phyloP scores from a whole-genome alignment of 2,888 invertebrate genomes.

The Peribatodes rhomboidaria region DNA sequence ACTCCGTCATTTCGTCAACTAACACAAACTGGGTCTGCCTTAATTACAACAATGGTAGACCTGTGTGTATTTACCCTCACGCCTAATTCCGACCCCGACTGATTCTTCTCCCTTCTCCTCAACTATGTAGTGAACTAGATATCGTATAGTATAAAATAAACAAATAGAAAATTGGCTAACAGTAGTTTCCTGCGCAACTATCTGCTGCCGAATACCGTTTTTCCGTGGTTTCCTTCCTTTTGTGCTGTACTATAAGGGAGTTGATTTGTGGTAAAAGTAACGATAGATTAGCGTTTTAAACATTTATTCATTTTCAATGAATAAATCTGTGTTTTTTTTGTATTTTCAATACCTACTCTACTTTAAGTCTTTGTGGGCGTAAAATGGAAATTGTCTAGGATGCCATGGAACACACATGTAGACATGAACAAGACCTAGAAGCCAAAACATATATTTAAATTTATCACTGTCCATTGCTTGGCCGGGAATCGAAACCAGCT shows the following conservation, averaged over 20 bases:
- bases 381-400: too few relatives aligned
- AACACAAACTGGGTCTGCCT: constrained; percentile 6
- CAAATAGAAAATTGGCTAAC: constrained; percentile 48
- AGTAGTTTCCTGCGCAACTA: constrained; percentile 45
- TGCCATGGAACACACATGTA: too few relatives aligned
- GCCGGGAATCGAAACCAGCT: too few relatives aligned
- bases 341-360: too few relatives aligned
- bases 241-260: constrained; percentile 36
- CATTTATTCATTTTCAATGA: constrained; percentile 21
- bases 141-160: constrained; percentile 32
- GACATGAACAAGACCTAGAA: too few relatives aligned
- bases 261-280: constrained; percentile 27
- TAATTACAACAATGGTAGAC: constrained; percentile 15
- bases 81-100: constrained; percentile 37
- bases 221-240: constrained; percentile 48
- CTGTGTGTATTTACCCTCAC: constrained; percentile 16
- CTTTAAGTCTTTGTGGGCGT: too few relatives aligned
- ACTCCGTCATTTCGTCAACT: constrained; percentile 7
- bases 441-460: too few relatives aligned
- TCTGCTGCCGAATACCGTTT: constrained; percentile 39
- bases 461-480: too few relatives aligned
- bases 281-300: background rate
- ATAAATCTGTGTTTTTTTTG: too few relatives aligned
- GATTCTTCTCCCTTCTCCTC: constrained; percentile 11
- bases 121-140: constrained; percentile 5